phyloP scores from a whole-genome alignment of 2,113 vertebrate genomes.

The Talpa occidentalis region DNA sequence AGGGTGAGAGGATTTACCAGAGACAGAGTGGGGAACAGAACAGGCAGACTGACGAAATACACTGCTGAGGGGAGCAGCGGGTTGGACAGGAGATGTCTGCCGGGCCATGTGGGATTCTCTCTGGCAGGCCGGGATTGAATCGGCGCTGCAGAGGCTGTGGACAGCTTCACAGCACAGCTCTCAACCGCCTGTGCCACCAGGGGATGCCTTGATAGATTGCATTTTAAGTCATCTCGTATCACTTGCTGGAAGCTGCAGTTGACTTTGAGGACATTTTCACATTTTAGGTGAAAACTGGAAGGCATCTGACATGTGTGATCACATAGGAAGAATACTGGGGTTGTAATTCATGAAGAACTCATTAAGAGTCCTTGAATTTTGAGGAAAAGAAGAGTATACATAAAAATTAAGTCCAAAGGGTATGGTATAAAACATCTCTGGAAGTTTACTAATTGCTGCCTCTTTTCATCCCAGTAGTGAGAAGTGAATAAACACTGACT shows the following conservation, averaged over 20 bases:
- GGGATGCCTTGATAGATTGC: background rate
- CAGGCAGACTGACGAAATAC: no score
- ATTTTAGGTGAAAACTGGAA: background rate
- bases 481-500: background rate
- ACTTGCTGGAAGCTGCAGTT: background rate
- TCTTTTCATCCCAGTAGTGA: background rate
- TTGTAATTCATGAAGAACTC: background rate
- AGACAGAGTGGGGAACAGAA: no score
- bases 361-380: background rate
- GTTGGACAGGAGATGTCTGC: no score
- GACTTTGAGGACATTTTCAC: background rate
- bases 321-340: no score
- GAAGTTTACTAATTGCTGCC: background rate
- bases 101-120: no score
- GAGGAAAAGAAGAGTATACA: background rate
- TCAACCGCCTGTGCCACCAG: no score
- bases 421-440: background rate
- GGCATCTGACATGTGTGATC: background rate
- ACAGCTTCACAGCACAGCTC: no score
- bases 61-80: no score
- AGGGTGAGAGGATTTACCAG: no score
- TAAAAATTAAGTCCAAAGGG: background rate
- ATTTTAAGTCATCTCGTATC: background rate
- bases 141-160: no score
- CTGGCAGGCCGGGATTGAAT: no score